Base-by-base conservation (phyloP, 1,140 invertebrate genomes). In the Stegodyphus mimosarum region DNA sequence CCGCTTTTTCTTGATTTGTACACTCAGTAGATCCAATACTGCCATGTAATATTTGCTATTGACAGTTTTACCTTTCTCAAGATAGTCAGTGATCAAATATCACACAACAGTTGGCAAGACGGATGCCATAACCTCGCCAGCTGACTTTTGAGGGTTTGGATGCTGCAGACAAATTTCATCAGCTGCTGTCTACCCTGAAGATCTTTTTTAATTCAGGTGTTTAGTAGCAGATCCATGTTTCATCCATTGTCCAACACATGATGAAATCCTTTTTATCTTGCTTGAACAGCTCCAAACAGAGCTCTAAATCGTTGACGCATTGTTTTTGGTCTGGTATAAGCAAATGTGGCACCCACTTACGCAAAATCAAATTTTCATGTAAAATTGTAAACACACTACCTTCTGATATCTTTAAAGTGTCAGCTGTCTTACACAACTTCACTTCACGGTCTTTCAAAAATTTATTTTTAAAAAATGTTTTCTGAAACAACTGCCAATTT, bases 391-490 rank as follows among this genome's bases (percentile, higher is more conserved):
- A 77, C 2, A 77, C 33, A 77, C 74, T 77, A 66, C 33, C 60
- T 77, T 77, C 60, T 77, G 60, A 77, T 64, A 77, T 64, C 18
- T 77, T 64, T 77, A 77, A 64, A 60, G 55, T 77, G 74, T 77
- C 74, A 77, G 55, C 7, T 77, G 66, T 66, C 60, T 77, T 60
- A 66, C 55, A 18, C 33, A 77, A 66, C 60, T 77, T 77, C 60
- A 77, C 74, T 7, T 48, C 66, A 49, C 48, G 74, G 74, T 64
- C 60, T 73, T 51, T n/a, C n/a, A n/a, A n/a, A n/a, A n/a, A n/a
- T n/a, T n/a, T n/a, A n/a, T n/a, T n/a, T n/a, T n/a, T n/a, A n/a
- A n/a, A n/a, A n/a, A n/a, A n/a, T n/a, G n/a, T n/a, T n/a, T n/a
- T n/a, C n/a, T n/a, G n/a, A n/a, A n/a, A n/a, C n/a, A n/a, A n/a